These are phyloP conservation scores for Myrmophylax atrothorax DNA, from an alignment of 2,113 vertebrate genomes.

Conservation along the genomic window DNA sequence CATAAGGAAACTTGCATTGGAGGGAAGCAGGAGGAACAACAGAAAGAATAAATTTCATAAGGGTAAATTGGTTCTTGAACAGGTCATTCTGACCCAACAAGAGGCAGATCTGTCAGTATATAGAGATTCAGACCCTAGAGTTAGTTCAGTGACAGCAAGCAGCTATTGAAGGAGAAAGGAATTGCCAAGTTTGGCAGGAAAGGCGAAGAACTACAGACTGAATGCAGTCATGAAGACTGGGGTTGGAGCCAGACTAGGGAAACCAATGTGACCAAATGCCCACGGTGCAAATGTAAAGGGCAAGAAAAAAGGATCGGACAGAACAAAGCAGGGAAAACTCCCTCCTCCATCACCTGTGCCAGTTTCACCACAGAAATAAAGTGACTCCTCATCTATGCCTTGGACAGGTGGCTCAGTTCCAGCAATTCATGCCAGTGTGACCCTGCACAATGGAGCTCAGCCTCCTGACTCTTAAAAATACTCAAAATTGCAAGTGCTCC, in stretches of 20 bases:
- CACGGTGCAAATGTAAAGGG: not conserved
- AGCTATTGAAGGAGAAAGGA: not conserved
- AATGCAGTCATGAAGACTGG: not conserved
- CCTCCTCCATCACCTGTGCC: not conserved
- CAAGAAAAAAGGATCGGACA: not conserved
- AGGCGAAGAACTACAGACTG: not conserved
- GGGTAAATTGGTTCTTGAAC: not conserved
- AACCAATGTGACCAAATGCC: rapidly evolving
- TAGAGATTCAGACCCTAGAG: not conserved
- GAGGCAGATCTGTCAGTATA: not conserved
- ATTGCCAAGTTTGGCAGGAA: not conserved
- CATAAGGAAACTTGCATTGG: not conserved
- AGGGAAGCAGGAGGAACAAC: not conserved
- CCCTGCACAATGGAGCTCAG: not conserved
- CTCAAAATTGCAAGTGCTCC: not conserved
- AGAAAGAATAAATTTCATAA: not conserved
- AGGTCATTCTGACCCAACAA: not conserved
- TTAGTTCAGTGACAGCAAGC: not conserved
- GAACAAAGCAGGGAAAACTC: not conserved
- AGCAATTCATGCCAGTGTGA: not conserved
- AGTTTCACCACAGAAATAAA: not conserved
- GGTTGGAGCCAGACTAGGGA: not conserved
- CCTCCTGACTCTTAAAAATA: not conserved
- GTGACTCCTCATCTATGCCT: not conserved
- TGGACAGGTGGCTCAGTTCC: not conserved